phyloP scores from a whole-genome alignment of 2,888 invertebrate species.

The Apantesis nais region DNA sequence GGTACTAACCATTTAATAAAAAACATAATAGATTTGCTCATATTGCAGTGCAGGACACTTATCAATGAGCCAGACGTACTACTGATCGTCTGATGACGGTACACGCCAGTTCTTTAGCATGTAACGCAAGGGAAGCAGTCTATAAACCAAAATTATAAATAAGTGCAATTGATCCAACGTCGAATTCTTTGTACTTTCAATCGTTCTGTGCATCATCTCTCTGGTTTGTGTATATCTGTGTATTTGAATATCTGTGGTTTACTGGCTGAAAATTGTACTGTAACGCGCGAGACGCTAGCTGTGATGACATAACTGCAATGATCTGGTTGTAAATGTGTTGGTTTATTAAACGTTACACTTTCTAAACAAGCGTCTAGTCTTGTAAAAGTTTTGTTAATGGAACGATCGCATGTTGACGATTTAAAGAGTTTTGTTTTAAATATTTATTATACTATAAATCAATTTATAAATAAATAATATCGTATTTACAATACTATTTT shows the following conservation, averaged over 20 bases:
- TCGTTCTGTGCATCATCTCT: conserved; percentile 38
- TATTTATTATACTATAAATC: too few relatives aligned
- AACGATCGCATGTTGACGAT: too few relatives aligned
- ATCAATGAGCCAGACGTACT: too few relatives aligned
- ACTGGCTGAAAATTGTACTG: conserved; percentile 15
- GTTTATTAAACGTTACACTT: not conserved
- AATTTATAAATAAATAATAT: too few relatives aligned
- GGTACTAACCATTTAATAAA: too few relatives aligned
- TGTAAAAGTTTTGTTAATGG: not conserved
- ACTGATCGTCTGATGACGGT: too few relatives aligned
- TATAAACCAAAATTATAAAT: too few relatives aligned
- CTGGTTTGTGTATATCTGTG: conserved; percentile 19
- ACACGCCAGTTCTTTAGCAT: too few relatives aligned
- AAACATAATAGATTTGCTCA: too few relatives aligned
- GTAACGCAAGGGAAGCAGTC: too few relatives aligned
- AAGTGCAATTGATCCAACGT: conserved; percentile 42
- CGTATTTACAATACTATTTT: not conserved
- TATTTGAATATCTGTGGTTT: conserved; percentile 27
- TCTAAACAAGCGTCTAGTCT: not conserved
- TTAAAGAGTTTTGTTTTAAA: too few relatives aligned
- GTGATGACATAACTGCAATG: conserved; percentile 5
- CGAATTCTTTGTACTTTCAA: conserved; percentile 19
- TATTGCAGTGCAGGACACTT: too few relatives aligned
- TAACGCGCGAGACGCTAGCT: not conserved
- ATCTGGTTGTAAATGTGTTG: not conserved